Conservation (phyloP, 2,888 invertebrate species). For the Gari tellinella region DNA sequence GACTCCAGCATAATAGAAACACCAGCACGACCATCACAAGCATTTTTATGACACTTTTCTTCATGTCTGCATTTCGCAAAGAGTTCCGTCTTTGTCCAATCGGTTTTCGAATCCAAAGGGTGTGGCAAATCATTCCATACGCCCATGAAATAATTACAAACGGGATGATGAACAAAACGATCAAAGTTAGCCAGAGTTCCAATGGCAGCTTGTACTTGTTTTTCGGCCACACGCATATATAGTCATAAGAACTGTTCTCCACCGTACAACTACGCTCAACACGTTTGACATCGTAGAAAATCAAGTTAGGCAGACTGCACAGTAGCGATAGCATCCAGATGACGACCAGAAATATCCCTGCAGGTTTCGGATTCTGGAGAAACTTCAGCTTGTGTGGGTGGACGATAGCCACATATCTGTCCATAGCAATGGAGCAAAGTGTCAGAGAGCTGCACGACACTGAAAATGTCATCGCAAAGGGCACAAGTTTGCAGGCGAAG, state of each 20-base stretch:
- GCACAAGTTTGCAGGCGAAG: conserved; percentile 71
- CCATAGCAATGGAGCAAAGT: conserved; percentile 71
- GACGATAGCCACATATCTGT: conserved; percentile 72
- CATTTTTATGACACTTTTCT: conserved; percentile 75
- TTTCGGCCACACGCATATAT: conserved; percentile 55
- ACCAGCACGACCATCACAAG: conserved; percentile 70
- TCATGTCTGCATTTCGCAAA: conserved; percentile 63
- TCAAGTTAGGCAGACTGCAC: conserved; percentile 64
- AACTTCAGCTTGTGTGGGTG: conserved; percentile 70
- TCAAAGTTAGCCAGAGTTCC: conserved; percentile 63
- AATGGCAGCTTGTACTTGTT: conserved; percentile 50
- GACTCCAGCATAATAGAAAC: conserved; percentile 73
- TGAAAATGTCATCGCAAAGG: conserved; percentile 68
- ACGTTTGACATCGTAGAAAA: conserved; percentile 58
- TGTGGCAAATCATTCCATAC: conserved; percentile 70
- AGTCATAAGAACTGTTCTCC: conserved; percentile 15
- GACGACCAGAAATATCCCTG: conserved; percentile 52
- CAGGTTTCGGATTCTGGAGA: conserved; percentile 60
- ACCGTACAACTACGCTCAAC: conserved; percentile 25
- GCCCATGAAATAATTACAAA: conserved; percentile 64
- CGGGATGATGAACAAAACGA: conserved; percentile 67
- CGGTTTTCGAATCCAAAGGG: conserved; percentile 68
- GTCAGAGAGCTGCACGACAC: conserved; percentile 72
- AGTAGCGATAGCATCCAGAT: conserved; percentile 69
- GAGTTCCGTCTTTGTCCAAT: conserved; percentile 53